Percentiles rank a stretch among this genome's conserved stretches.
Evolutionary conservation across 2,113 vertebrate genomes (phyloP).

Genomic region (Rhea pennata): DNA sequence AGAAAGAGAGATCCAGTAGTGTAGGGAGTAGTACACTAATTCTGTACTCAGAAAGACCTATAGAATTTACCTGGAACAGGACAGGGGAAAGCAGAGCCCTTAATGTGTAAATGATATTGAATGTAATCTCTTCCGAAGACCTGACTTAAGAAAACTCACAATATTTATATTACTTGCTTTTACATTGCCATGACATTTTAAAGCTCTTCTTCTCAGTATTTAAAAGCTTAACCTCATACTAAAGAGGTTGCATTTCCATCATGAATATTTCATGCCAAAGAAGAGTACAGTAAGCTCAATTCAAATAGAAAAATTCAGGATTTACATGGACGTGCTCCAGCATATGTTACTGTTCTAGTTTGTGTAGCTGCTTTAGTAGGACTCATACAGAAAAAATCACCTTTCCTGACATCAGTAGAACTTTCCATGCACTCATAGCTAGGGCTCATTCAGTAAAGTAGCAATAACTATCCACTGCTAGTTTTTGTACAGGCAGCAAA

Average conservation of each 20-base stretch:
- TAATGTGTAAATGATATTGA: constrained; percentile 21
- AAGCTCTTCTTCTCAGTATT: constrained; percentile 47
- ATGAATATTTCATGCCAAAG: constrained; percentile 64
- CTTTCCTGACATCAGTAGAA: not conserved
- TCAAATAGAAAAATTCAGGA: constrained; percentile 49
- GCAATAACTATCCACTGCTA: not conserved
- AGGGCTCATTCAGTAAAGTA: not conserved
- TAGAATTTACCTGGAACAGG: constrained; percentile 24
- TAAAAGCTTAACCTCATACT: constrained; percentile 40
- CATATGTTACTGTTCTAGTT: constrained; percentile 38
- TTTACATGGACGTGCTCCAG: constrained; percentile 38
- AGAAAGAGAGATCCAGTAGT: not conserved
- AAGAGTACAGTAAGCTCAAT: constrained; percentile 36
- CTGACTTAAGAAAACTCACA: constrained; percentile 28
- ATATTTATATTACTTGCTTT: constrained; percentile 43
- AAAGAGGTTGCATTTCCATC: constrained; percentile 28
- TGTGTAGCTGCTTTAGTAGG: not conserved
- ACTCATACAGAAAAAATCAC: not conserved
- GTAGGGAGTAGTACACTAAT: not conserved
- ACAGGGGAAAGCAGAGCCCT: not conserved
- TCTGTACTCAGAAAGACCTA: not conserved
- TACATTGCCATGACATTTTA: constrained; percentile 51
- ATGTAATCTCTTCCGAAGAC: constrained; percentile 35
- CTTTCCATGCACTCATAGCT: not conserved
- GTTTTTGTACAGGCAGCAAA: not conserved